phyloP scores from a whole-genome alignment of 2,888 invertebrate genomes.

The Nemotelus nigrinus region DNA sequence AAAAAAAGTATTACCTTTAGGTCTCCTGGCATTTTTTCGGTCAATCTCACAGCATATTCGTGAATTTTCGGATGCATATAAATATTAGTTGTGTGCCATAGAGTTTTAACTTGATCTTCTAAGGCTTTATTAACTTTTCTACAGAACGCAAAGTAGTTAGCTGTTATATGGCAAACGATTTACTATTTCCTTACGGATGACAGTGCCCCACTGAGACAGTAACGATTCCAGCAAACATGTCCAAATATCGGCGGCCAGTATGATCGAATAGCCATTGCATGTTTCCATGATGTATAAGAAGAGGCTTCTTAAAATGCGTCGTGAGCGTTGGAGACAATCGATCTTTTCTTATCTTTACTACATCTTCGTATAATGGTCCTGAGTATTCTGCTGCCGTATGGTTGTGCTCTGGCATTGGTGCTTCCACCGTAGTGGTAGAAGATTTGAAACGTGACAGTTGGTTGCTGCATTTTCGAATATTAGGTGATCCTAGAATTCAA shows the following conservation, averaged over 20 bases:
- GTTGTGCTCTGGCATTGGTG: constrained; percentile 59
- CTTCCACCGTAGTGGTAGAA: constrained; percentile 53
- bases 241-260: constrained; percentile 86
- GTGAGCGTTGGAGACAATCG: constrained; percentile 77
- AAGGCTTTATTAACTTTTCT: constrained; percentile 87
- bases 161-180: too few relatives aligned
- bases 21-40: constrained; percentile 82
- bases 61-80: constrained; percentile 91
- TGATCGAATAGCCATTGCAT: constrained; percentile 95
- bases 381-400: constrained; percentile 60
- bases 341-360: constrained; percentile 69
- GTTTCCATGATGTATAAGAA: constrained; percentile 85
- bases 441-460: constrained; percentile 12
- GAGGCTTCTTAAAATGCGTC: constrained; percentile 82
- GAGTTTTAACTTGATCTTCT: constrained; percentile 77
- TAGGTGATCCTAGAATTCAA: constrained; percentile 8
- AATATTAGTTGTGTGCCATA: constrained; percentile 94
- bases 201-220: constrained; percentile 98
- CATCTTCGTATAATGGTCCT: constrained; percentile 72
- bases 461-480: constrained; percentile 4
- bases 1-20: constrained; percentile 72
- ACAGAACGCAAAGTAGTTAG: constrained; percentile 47
- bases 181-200: constrained; percentile 83
- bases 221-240: constrained; percentile 96
- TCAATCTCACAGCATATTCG: constrained; percentile 87